Evolutionary conservation across 2,113 vertebrate species (phyloP).

Genomic region (Sisor rabdophorus): DNA sequence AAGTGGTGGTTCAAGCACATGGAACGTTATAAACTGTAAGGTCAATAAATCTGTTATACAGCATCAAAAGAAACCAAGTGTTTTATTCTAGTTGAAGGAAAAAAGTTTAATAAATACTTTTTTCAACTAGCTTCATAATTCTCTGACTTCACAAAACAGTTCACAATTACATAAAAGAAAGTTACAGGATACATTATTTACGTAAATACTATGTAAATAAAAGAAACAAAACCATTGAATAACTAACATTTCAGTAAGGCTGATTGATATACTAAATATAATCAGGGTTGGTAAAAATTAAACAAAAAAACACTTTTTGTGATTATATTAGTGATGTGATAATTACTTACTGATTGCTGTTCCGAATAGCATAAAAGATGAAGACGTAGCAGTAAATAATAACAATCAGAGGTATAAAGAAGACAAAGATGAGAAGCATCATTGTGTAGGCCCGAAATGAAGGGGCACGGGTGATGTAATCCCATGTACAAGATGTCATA

Average conservation of each 20-base stretch:
- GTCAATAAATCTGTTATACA: not conserved
- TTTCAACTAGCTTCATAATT: not conserved
- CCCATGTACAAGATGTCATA: conserved; percentile 95
- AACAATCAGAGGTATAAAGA: conserved; percentile 86
- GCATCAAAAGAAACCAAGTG: not conserved
- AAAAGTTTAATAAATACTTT: too few relatives aligned
- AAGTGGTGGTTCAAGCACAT: not conserved
- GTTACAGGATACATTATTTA: not conserved
- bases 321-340: not conserved
- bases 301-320: not conserved
- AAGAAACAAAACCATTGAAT: not conserved
- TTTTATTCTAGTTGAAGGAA: too few relatives aligned
- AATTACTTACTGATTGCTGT: conserved; percentile 74
- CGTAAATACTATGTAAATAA: not conserved
- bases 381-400: conserved; percentile 90
- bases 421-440: conserved; percentile 90
- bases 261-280: not conserved
- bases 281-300: not conserved
- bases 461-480: conserved; percentile 88
- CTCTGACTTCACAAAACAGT: not conserved
- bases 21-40: not conserved
- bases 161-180: not conserved
- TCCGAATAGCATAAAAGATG: conserved; percentile 89
- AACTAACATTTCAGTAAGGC: not conserved
- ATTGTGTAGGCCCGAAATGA: conserved; percentile 88